phyloP scores from a whole-genome alignment of 2,888 invertebrate genomes.

The Cantharis nigra region DNA sequence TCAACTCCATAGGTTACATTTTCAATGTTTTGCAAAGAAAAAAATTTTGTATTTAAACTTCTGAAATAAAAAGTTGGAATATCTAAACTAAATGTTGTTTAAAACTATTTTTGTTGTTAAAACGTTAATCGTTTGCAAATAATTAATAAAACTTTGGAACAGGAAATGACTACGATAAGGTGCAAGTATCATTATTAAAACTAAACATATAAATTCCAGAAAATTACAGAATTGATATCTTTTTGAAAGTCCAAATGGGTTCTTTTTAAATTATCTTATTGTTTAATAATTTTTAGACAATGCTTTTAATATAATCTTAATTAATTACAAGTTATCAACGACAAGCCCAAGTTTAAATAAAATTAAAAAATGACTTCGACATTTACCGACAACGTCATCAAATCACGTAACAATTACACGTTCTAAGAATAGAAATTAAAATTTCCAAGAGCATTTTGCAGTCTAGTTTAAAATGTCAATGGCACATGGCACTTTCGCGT shows the following conservation, averaged over 20 bases:
- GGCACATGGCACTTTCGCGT: neutral
- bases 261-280: too few species aligned
- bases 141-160: neutral
- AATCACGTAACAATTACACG: neutral
- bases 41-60: too few species aligned
- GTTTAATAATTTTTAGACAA: neutral
- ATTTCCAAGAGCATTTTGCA: neutral
- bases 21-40: too few species aligned
- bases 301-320: neutral
- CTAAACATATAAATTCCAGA: neutral
- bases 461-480: neutral
- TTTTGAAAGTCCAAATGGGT: neutral
- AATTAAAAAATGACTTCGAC: neutral
- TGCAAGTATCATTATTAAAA: neutral
- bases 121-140: neutral
- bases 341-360: neutral
- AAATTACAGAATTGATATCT: neutral
- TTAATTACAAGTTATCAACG: neutral
- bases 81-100: too few species aligned
- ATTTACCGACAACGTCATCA: neutral
- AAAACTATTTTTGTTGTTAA: neutral
- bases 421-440: neutral
- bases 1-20: too few species aligned
- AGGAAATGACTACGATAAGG: neutral
- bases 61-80: too few species aligned